Percentiles rank a stretch among this genome's conserved stretches.
These are phyloP conservation scores for Sylvicapra grimmia DNA, from an alignment of 2,113 vertebrate species.

Conservation along the genomic window DNA sequence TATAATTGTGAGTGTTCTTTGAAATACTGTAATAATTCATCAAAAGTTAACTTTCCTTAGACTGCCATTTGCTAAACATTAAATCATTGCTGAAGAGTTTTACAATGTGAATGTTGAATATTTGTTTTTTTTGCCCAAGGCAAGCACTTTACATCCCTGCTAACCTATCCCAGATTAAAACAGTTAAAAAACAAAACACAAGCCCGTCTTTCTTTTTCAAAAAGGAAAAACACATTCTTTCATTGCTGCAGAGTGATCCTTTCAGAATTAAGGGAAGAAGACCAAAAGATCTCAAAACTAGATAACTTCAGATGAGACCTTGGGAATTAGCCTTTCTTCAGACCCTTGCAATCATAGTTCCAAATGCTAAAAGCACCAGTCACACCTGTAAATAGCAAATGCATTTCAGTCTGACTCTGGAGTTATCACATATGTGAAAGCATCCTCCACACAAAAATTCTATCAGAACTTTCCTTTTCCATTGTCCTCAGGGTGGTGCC, in stretches of 20 bases:
- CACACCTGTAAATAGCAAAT: not conserved
- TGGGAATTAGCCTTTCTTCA: not conserved
- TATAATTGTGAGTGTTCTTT: constrained; percentile 51
- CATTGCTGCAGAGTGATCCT: not conserved
- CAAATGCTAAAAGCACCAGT: not conserved
- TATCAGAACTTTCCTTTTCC: not conserved
- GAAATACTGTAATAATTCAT: constrained; percentile 48
- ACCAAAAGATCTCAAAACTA: not conserved
- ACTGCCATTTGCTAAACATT: constrained; percentile 62
- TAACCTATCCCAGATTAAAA: constrained; percentile 51
- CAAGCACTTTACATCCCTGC: constrained; percentile 38
- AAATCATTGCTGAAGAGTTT: constrained; percentile 52
- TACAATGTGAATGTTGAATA: constrained; percentile 35
- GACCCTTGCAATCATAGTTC: not conserved
- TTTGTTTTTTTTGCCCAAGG: constrained; percentile 37
- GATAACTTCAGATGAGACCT: not conserved
- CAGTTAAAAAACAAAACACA: constrained; percentile 43
- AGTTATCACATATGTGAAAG: not conserved
- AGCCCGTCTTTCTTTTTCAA: not conserved
- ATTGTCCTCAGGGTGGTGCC: not conserved
- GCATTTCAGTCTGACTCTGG: not conserved
- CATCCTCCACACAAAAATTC: not conserved
- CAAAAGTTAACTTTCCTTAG: constrained; percentile 49
- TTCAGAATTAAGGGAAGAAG: not conserved
- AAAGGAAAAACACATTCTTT: constrained; percentile 9